phyloP scores from a whole-genome alignment of 2,797 vertebrate genomes.

The Amniataba percoides region DNA sequence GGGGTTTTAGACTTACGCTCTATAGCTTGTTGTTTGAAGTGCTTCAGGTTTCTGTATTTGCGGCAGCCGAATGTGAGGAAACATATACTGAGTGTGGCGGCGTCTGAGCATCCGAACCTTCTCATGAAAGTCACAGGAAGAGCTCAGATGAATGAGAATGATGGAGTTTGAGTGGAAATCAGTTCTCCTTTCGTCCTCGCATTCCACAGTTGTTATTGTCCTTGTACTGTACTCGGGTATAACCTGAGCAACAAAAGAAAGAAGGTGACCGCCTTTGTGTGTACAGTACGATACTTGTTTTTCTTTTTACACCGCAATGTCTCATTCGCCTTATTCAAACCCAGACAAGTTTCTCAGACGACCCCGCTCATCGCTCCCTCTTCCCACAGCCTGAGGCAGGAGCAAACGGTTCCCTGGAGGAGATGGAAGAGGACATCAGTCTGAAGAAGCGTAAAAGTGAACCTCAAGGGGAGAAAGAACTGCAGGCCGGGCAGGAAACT shows the following conservation, averaged over 20 bases:
- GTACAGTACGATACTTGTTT: not conserved
- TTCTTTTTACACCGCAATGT: not conserved
- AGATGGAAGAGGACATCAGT: slow-evolving; percentile 96
- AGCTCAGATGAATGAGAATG: slow-evolving; percentile 14
- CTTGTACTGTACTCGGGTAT: not conserved
- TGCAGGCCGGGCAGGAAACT: slow-evolving; percentile 87
- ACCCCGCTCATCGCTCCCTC: slow-evolving; percentile 36
- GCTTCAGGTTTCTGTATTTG: slow-evolving; percentile 28
- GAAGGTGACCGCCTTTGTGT: not conserved
- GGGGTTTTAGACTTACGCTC: slow-evolving; percentile 10
- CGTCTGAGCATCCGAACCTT: not conserved
- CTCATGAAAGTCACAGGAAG: slow-evolving; percentile 21
- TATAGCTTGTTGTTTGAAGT: slow-evolving; percentile 5
- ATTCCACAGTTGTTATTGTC: not conserved
- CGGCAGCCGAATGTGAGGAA: not conserved
- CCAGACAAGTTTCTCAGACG: slow-evolving; percentile 32
- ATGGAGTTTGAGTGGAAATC: not conserved
- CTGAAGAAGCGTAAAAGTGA: slow-evolving; percentile 95
- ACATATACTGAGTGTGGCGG: not conserved
- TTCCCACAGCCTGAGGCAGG: slow-evolving; percentile 85
- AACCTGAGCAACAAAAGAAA: not conserved
- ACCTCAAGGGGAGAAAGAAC: slow-evolving; percentile 90
- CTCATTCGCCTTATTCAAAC: not conserved
- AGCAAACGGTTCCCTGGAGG: slow-evolving; percentile 93
- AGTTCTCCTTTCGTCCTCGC: not conserved